A percentile compares a stretch with the other conserved stretches of the same genome.
Evolutionary conservation across 1,140 invertebrate genomes (phyloP).

Genomic region (Calosoma granatense): DNA sequence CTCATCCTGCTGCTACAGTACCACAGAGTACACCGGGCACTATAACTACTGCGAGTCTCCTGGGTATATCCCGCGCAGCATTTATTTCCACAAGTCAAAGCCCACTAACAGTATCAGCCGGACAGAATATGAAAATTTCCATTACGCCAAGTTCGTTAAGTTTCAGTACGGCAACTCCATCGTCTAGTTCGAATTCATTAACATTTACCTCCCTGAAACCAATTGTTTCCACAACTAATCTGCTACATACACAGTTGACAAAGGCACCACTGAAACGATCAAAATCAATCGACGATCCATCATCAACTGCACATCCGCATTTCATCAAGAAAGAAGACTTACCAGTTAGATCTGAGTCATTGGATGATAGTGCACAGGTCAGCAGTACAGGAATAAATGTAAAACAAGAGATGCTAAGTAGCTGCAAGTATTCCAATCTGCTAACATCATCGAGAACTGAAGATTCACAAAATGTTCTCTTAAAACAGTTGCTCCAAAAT

Average conservation of each 20-base stretch:
- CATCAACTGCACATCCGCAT: neutral
- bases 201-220: constrained; percentile 16
- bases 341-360: constrained; percentile 37
- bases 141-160: constrained; percentile 14
- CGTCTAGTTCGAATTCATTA: constrained; percentile 1
- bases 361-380: constrained; percentile 20
- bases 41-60: constrained; percentile 31
- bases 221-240: constrained; percentile 26
- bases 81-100: neutral
- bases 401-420: constrained; percentile 32
- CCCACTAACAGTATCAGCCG: constrained; percentile 10
- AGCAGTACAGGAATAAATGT: constrained; percentile 8
- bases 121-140: constrained; percentile 9
- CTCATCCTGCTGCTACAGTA: constrained; percentile 31
- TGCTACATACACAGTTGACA: constrained; percentile 44
- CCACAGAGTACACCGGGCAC: constrained; percentile 29
- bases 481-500: constrained; percentile 84
- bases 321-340: constrained; percentile 16
- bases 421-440: constrained; percentile 29
- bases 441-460: constrained; percentile 41
- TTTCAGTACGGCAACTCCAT: neutral
- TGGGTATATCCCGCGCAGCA: constrained; percentile 16
- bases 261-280: constrained; percentile 40
- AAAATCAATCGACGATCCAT: constrained; percentile 39
- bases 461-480: constrained; percentile 77